Conservation (phyloP, 2,888 invertebrate genomes). For the Polymixis flavicincta region DNA sequence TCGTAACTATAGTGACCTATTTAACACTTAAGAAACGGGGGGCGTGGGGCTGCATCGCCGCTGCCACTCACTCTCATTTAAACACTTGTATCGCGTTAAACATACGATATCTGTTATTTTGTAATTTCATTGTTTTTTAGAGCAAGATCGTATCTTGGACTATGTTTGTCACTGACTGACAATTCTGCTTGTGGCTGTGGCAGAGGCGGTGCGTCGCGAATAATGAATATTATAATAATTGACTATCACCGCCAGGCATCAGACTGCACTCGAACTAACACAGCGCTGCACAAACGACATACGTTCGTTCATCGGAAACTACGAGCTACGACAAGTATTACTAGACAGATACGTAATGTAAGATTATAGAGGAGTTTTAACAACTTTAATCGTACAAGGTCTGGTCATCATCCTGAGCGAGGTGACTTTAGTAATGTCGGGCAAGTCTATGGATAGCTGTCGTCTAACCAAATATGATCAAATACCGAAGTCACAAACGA, state of each 20-base stretch:
- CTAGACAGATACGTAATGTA: neutral
- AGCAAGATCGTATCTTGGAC: neutral
- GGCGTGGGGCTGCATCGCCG: constrained; percentile 72
- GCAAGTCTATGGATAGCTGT: neutral
- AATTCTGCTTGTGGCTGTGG: constrained; percentile 38
- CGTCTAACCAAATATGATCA: constrained; percentile 8
- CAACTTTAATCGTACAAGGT: neutral
- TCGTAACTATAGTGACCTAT: constrained; percentile 84
- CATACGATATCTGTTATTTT: neutral
- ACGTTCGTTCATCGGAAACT: constrained; percentile 47
- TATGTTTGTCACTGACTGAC: neutral
- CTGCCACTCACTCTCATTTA: constrained; percentile 63
- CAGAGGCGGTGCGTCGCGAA: constrained; percentile 68
- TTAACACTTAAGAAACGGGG: constrained; percentile 78
- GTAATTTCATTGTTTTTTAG: neutral
- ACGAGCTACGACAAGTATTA: neutral
- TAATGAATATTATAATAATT: constrained; percentile 85
- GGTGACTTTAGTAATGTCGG: neutral
- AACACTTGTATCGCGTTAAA: neutral
- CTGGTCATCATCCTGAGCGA: neutral
- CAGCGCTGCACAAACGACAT: constrained; percentile 56
- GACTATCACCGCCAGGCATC: constrained; percentile 81
- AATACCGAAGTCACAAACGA: constrained; percentile 21
- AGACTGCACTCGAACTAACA: constrained; percentile 71
- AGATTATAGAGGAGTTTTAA: constrained; percentile 9